Percentiles rank a stretch among this genome's conserved stretches.
Evolutionary conservation across 2,888 invertebrate genomes (phyloP).

Genomic region (Drosophila pegasa): DNA sequence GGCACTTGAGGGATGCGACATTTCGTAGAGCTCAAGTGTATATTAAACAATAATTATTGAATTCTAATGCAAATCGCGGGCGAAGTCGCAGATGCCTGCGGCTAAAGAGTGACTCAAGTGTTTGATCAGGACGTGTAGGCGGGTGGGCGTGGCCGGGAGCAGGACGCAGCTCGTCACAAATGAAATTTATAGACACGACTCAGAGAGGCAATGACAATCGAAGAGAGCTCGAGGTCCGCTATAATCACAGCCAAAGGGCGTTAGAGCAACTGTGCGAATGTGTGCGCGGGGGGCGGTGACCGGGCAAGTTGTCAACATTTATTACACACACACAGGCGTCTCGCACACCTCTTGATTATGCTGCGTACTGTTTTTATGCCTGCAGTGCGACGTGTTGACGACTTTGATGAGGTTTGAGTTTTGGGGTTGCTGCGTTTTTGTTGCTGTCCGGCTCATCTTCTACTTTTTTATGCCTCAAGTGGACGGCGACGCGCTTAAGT

Average conservation of each 20-base stretch:
- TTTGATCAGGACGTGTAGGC: slow-evolving; percentile 5
- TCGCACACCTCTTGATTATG: slow-evolving; percentile 61
- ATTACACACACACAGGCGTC: slow-evolving; percentile 46
- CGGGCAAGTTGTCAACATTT: slow-evolving; percentile 67
- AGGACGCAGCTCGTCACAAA: slow-evolving; percentile 63
- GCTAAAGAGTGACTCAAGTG: slow-evolving; percentile 47
- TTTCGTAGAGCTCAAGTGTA: slow-evolving; percentile 56
- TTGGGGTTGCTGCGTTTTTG: slow-evolving; percentile 62
- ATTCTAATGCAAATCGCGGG: slow-evolving; percentile 65
- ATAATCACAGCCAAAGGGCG: slow-evolving; percentile 74
- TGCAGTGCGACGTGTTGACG: slow-evolving; percentile 75
- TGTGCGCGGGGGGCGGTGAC: slow-evolving; percentile 39
- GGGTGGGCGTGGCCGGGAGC: background rate
- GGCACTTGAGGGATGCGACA: slow-evolving; percentile 44
- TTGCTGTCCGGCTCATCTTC: slow-evolving; percentile 26
- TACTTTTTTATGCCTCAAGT: slow-evolving; percentile 67
- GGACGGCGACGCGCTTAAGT: slow-evolving; percentile 76
- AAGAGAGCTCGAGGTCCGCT: slow-evolving; percentile 53
- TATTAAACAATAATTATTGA: slow-evolving; percentile 75
- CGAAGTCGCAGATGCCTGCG: slow-evolving; percentile 20
- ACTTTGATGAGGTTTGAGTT: slow-evolving; percentile 63
- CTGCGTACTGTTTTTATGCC: slow-evolving; percentile 77
- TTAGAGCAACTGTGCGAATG: slow-evolving; percentile 1
- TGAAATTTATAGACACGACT: slow-evolving; percentile 73
- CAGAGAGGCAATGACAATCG: slow-evolving; percentile 74